These are phyloP conservation scores for Anthoscopus minutus DNA, from an alignment of 2,113 vertebrate genomes.

Conservation along the genomic window DNA sequence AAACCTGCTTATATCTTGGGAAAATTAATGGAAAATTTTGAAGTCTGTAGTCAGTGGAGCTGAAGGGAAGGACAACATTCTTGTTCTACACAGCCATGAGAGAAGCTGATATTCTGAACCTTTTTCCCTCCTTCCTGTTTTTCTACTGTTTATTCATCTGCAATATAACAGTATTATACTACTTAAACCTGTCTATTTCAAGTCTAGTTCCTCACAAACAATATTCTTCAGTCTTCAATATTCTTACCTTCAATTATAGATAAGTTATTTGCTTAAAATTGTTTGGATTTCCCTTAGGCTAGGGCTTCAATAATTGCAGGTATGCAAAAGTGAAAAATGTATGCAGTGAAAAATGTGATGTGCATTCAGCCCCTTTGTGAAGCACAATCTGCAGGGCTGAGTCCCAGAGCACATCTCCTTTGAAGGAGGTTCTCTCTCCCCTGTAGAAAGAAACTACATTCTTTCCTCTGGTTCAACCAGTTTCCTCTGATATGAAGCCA, in stretches of 20 bases:
- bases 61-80: neutral
- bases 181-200: accelerated
- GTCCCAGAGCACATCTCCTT: neutral
- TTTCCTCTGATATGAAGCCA: neutral
- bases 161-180: neutral
- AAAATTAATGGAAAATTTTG: neutral
- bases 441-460: neutral
- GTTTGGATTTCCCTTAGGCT: neutral
- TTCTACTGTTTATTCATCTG: neutral
- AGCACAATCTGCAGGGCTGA: neutral
- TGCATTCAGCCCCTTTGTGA: neutral
- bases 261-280: neutral
- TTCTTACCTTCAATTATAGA: neutral
- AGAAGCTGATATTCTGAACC: neutral
- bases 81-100: neutral
- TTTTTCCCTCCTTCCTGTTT: neutral
- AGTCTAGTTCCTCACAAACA: neutral
- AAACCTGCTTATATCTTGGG: neutral
- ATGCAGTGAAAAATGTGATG: neutral
- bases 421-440: neutral
- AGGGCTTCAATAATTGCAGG: neutral
- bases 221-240: neutral
- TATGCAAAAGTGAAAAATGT: neutral
- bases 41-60: neutral
- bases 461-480: neutral